Base-by-base conservation (phyloP, 2,888 invertebrate species). In the Sphecodes monilicornis region DNA sequence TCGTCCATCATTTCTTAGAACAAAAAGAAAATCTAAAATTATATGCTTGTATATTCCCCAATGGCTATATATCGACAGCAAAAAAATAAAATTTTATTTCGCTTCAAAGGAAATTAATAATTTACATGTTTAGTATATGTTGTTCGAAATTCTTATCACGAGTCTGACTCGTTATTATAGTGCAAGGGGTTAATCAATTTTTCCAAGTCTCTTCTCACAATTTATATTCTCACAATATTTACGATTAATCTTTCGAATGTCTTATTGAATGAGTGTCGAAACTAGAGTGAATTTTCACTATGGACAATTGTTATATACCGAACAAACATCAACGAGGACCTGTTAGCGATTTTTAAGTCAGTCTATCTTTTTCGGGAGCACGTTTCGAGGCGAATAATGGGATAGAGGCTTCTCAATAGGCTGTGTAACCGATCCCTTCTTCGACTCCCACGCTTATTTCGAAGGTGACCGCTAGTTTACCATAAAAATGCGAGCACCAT, bases 391-490 rank as follows among this genome's bases (percentile, higher is more conserved):
- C 11, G 71, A 68, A 73, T 13, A 41, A 29, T 18, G 13, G 73
- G n/a, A 71, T 64, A 46, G 68, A 76, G 43, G 66, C 43, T 22
- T 11, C 32, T 69, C 75, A 70, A 86, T 76, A 75, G 85, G 22
- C 69, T 76, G 77, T 84, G 87, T 91, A 92, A 91, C 91, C 92
- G 92, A 93, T 91, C 90, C 90, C 90, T 82, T 81, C 87, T 82
- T 87, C 90, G 91, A 93, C 94, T 94, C 94, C 94, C 94, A 94
- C 94, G 94, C 93, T 91, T 91, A 93, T 93, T 93, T 92, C 92
- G 89, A 88, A 91, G 91, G 89, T 90, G 91, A 91, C 91, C 91
- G 91, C 86, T 86, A 83, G 85, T 90, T 92, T 89, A 91, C 91
- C 91, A 91, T 92, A 91, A 93, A 93, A 93, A 92, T 92, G 90